A percentile compares a stretch with the other conserved stretches of the same genome.
Conservation (phyloP, 2,797 vertebrate species). For the Nothura maculosa region DNA sequence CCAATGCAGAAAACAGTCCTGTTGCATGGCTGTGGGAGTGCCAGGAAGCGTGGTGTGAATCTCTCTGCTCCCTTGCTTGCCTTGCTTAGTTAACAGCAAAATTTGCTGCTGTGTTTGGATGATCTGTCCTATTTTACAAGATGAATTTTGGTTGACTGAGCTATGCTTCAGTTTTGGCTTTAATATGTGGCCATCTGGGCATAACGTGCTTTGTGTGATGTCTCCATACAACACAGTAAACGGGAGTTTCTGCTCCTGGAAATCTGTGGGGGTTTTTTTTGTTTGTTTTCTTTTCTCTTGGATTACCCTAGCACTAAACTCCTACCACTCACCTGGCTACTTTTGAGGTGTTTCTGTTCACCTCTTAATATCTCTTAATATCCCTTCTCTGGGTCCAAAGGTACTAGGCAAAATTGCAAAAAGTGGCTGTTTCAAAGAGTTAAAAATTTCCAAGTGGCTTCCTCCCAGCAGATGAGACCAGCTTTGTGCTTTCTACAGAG, state of each 20-base stretch:
- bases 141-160: not conserved
- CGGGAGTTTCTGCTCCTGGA: not conserved
- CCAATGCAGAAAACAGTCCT: not conserved
- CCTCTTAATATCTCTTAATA: not conserved
- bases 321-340: not conserved
- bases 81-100: not conserved
- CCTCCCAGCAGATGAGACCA: not conserved
- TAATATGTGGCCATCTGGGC: not conserved
- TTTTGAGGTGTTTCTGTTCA: not conserved
- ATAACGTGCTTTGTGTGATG: rapidly evolving
- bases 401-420: not conserved
- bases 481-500: not conserved
- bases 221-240: not conserved
- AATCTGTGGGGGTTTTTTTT: no score
- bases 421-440: not conserved
- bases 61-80: not conserved
- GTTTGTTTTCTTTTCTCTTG: not conserved
- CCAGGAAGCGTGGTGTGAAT: not conserved
- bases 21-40: not conserved
- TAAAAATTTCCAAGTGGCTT: not conserved
- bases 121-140: not conserved
- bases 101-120: not conserved
- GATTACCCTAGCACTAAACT: not conserved
- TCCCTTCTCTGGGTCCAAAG: not conserved
- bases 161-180: not conserved